Percentiles rank a stretch among this genome's conserved stretches.
phyloP scores from a whole-genome alignment of 2,888 invertebrate species.

The Acanthosepion pharaonis region DNA sequence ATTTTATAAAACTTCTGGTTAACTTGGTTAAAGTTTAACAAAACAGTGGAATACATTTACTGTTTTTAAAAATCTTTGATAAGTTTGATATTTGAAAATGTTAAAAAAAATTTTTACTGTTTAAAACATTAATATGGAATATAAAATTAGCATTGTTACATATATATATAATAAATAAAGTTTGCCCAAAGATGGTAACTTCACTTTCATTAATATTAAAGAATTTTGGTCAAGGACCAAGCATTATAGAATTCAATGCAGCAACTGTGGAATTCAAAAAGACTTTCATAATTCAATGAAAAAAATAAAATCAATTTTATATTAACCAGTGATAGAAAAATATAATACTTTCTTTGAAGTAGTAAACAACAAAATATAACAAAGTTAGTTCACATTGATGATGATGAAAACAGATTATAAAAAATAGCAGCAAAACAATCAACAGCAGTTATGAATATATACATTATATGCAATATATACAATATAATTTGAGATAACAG shows the following conservation, averaged over 20 bases:
- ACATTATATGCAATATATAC: no score
- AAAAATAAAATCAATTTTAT: background rate
- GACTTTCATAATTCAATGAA: background rate
- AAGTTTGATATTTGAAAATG: no score
- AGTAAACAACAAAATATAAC: background rate
- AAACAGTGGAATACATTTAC: background rate
- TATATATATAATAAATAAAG: background rate
- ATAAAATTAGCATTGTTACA: background rate
- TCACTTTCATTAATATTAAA: background rate
- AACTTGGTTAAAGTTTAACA: background rate
- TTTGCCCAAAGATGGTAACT: background rate
- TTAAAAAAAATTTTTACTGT: background rate
- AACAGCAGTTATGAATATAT: background rate
- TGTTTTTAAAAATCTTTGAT: background rate
- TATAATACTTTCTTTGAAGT: background rate
- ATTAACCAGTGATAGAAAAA: background rate
- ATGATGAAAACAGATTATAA: background rate
- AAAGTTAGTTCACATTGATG: background rate
- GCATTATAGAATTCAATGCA: background rate
- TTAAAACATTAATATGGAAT: no score
- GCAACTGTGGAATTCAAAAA: background rate
- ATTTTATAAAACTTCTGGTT: background rate
- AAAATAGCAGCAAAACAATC: background rate
- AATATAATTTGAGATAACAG: background rate
- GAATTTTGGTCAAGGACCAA: background rate